Evolutionary conservation across 2,113 vertebrate genomes (phyloP).

Genomic region (Rhagologus leucostigma): DNA sequence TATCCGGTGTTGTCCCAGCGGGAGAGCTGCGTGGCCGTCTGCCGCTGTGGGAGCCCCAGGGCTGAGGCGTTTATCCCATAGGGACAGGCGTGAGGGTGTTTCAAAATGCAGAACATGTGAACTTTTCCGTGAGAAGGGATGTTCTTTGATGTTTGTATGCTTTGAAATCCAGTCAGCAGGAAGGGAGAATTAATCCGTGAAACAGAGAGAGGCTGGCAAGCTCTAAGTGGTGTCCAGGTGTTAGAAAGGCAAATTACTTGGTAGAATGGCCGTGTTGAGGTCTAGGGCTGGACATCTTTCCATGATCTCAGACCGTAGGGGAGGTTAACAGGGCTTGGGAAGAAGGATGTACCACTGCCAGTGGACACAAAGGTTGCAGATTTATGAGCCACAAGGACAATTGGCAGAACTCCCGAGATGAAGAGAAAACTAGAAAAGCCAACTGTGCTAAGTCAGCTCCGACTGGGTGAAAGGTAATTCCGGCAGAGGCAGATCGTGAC

Average conservation of each 20-base stretch:
- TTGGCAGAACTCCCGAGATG: not conserved
- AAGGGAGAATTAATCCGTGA: not conserved
- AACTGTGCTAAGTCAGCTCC: no score
- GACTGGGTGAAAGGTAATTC: not conserved
- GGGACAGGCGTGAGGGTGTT: not conserved
- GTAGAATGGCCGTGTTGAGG: not conserved
- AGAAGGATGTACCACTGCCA: not conserved
- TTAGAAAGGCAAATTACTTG: not conserved
- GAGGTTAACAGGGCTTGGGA: not conserved
- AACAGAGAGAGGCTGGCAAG: not conserved
- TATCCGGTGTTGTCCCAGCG: accelerated
- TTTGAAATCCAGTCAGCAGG: not conserved
- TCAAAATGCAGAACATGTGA: not conserved
- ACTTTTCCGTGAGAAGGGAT: not conserved
- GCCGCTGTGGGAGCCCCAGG: no score
- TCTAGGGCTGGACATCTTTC: not conserved
- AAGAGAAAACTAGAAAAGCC: not conserved
- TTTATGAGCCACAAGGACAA: no score
- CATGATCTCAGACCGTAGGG: not conserved
- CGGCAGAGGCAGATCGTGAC: no score
- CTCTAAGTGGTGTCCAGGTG: not conserved
- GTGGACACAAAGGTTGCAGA: not conserved
- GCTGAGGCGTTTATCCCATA: not conserved
- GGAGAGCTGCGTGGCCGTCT: accelerated
- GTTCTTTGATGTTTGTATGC: not conserved